These are phyloP conservation scores for Alviniconcha marisindica DNA, from an alignment of 1,140 invertebrate species.

Conservation along the genomic window DNA sequence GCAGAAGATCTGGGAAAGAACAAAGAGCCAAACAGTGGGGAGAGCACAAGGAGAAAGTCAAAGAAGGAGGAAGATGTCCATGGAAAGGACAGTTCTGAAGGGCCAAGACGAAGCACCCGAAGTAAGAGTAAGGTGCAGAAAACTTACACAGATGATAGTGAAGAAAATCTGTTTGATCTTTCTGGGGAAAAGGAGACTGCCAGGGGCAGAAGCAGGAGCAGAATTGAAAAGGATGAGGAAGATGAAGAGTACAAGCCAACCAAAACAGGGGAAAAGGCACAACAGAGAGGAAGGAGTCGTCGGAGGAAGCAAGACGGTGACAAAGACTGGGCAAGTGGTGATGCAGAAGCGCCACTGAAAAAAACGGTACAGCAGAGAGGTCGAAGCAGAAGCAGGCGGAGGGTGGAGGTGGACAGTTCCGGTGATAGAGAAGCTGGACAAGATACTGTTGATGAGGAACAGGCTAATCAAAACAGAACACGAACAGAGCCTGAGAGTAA, in stretches of 20 bases:
- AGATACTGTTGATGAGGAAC: neutral
- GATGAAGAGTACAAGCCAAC: constrained; percentile 26
- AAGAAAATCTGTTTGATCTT: neutral
- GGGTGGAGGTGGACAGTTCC: neutral
- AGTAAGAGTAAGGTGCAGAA: neutral
- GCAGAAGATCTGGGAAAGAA: neutral
- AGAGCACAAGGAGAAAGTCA: neutral
- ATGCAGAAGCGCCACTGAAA: constrained; percentile 24
- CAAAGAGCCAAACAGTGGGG: neutral
- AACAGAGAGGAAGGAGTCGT: constrained; percentile 31
- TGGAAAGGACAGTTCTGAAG: neutral
- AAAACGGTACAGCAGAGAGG: constrained; percentile 19
- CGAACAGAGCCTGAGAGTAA: no score
- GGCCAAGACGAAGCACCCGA: constrained; percentile 23
- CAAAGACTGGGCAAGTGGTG: neutral
- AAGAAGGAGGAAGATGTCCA: no score
- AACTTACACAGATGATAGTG: constrained; percentile 3
- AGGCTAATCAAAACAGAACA: neutral
- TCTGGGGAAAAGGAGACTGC: neutral
- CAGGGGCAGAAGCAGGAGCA: neutral
- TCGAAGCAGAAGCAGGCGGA: constrained; percentile 17
- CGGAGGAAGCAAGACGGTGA: neutral
- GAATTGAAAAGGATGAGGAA: constrained; percentile 7
- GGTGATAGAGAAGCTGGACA: neutral
- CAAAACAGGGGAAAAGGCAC: neutral